These are phyloP conservation scores for Acrobasis repandana DNA, from an alignment of 2,888 invertebrate species.

Conservation along the genomic window DNA sequence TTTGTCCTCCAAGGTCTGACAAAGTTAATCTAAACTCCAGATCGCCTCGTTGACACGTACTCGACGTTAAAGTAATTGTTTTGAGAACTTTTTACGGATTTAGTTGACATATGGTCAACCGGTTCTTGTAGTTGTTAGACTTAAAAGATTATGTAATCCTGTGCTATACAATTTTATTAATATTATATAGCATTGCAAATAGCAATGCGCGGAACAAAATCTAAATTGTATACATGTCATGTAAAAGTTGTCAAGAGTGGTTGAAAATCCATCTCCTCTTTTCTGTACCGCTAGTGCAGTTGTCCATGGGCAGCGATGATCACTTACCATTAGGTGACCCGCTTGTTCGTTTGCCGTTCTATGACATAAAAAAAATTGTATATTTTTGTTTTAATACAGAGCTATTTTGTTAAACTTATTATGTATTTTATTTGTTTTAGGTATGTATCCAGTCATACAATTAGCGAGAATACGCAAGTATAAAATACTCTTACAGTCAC, in stretches of 20 bases:
- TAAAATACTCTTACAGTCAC: conserved; percentile 4
- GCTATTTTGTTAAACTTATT: conserved; percentile 1
- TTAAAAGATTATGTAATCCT: neutral
- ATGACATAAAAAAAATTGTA: too few relatives aligned
- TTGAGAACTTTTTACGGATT: conserved; percentile 7
- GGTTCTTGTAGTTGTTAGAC: conserved; percentile 4
- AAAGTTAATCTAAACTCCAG: conserved; percentile 13
- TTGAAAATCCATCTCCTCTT: too few relatives aligned
- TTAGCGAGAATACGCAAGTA: neutral
- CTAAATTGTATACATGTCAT: too few relatives aligned
- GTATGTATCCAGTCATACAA: conserved; percentile 3
- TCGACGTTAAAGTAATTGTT: conserved; percentile 8
- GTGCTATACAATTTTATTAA: too few relatives aligned
- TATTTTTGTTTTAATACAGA: too few relatives aligned
- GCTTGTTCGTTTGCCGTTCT: too few relatives aligned
- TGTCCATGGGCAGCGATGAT: too few relatives aligned
- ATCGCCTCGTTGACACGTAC: conserved; percentile 18
- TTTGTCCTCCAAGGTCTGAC: conserved; percentile 12
- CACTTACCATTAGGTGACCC: too few relatives aligned
- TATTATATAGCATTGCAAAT: too few relatives aligned
- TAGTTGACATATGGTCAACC: neutral
- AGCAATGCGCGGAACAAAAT: too few relatives aligned
- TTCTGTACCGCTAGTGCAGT: too few relatives aligned
- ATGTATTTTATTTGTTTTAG: conserved; percentile 8
- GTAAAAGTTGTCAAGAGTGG: too few relatives aligned